Evolutionary conservation across 2,113 vertebrate species (phyloP), one percentile per base, ranked within the genome.

Genomic region (Coryphaenoides rupestris): DNA sequence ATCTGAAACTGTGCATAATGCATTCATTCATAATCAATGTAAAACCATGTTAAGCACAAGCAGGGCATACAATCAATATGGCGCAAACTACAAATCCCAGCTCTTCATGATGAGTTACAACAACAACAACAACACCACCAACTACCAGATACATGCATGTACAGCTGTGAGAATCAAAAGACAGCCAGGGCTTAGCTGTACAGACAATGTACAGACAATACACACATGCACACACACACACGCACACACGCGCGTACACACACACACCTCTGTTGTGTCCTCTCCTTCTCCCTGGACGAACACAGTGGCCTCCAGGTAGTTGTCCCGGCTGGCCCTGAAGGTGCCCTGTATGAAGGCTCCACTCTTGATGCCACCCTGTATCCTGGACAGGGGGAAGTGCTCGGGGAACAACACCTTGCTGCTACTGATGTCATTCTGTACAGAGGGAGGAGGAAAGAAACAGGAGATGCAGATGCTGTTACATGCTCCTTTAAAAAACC

Each of bases 241-340:
- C 23, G 21, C 21, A 21, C 52, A 19, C 15, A 40, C n/a, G 22
- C 24, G 10, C 4, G 17, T 12, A 23, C 21, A 46, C 33, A 47
- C 21, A 47, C 77, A 67, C 76, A 92, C 97, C 93, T 99, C 96
- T 79, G 86, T 96, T 74, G 87, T 87, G 56, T 96, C 92, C 59
- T 92, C 91, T 7, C 69, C 85, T 10, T 98, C 95, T 75, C 94
- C 91, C 62, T 98, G 94, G 78, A 98, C 83, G 85, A 95, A 98
- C 17, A 99, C 95, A 1, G 93, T 96, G 52, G 94, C 96, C 89
- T 99, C 97, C 81, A 99, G 90, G 74, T 98, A 99, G 88, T 99
- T 98, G 74, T 99, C 96, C 66, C 94, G 93, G 84, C 89, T 98
- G 70, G 96, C 94, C 68, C 92, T 90, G 16, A 93, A 99, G 22